Conservation (phyloP, 1,140 invertebrate genomes). For the Lysiphlebus fabarum region DNA sequence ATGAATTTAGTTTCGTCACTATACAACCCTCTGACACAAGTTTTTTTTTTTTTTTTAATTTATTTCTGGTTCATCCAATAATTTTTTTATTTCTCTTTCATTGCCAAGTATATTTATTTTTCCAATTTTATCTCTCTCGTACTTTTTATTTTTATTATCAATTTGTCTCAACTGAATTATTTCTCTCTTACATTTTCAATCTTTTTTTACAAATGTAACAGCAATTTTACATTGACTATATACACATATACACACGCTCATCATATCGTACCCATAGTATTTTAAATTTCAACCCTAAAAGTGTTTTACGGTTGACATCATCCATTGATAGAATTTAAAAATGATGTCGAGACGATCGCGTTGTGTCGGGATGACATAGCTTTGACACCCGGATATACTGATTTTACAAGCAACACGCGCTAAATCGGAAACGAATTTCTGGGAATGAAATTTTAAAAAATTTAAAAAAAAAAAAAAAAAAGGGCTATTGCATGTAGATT, state of each 20-base stretch:
- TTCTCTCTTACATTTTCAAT: slow-evolving; percentile 4
- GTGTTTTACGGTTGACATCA: slow-evolving; percentile 54
- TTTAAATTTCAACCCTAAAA: slow-evolving; percentile 55
- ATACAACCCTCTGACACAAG: slow-evolving; percentile 5
- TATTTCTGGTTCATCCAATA: too few relatives aligned
- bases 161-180: neutral
- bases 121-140: slow-evolving; percentile 9
- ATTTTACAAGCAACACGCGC: slow-evolving; percentile 54
- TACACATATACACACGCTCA: neutral
- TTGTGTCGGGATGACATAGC: slow-evolving; percentile 40
- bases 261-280: slow-evolving; percentile 30
- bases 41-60: too few relatives aligned
- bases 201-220: slow-evolving; percentile 44
- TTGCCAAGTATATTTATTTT: neutral
- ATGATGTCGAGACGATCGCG: slow-evolving; percentile 35
- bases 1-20: slow-evolving; percentile 35
- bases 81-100: slow-evolving; percentile 8
- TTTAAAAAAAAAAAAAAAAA: slow-evolving; percentile 27
- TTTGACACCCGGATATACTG: slow-evolving; percentile 56
- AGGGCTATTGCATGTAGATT: slow-evolving; percentile 18
- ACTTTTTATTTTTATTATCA: slow-evolving; percentile 15
- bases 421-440: slow-evolving; percentile 51
- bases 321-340: slow-evolving; percentile 57
- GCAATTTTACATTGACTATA: slow-evolving; percentile 35
- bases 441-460: slow-evolving; percentile 49